These are phyloP conservation scores for Drosophila santomea DNA, from an alignment of 1,140 invertebrate genomes.

Conservation along the genomic window DNA sequence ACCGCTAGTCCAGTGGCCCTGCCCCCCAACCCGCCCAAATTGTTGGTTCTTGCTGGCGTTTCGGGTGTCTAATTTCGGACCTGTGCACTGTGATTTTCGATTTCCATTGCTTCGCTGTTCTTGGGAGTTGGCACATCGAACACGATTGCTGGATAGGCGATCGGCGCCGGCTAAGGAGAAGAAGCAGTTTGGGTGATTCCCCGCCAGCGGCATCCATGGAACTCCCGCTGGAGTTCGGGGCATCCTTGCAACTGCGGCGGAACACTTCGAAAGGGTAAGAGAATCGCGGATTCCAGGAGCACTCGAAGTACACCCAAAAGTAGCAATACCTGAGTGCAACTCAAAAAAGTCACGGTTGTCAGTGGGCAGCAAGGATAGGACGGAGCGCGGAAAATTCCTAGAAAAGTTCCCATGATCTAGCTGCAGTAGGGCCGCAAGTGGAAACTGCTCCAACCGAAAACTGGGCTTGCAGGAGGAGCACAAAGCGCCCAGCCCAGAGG, in stretches of 20 bases:
- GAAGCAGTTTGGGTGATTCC: background rate
- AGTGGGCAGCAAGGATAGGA: background rate
- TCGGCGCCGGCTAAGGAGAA: background rate
- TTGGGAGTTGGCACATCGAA: background rate
- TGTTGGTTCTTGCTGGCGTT: background rate
- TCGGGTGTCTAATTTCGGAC: conserved; percentile 9
- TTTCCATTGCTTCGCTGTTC: background rate
- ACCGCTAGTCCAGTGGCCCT: background rate
- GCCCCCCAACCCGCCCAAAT: background rate
- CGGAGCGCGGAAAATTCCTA: background rate
- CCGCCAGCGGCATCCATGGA: background rate
- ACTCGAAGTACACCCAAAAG: too few relatives aligned
- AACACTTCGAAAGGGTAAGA: background rate
- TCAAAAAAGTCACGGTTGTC: too few relatives aligned
- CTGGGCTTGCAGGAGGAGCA: background rate
- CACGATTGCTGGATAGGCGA: too few relatives aligned
- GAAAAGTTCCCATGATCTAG: background rate
- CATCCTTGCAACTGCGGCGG: background rate
- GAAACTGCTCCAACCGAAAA: background rate
- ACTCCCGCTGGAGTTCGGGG: background rate
- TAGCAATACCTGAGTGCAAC: too few relatives aligned
- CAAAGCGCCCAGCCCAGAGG: background rate
- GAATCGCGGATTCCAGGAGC: too few relatives aligned
- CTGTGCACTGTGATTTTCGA: background rate
- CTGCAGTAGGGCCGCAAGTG: background rate